A percentile compares a stretch with the other conserved stretches of the same genome.
Evolutionary conservation across 2,113 vertebrate species (phyloP).

Genomic region (Sclerurus mexicanus): DNA sequence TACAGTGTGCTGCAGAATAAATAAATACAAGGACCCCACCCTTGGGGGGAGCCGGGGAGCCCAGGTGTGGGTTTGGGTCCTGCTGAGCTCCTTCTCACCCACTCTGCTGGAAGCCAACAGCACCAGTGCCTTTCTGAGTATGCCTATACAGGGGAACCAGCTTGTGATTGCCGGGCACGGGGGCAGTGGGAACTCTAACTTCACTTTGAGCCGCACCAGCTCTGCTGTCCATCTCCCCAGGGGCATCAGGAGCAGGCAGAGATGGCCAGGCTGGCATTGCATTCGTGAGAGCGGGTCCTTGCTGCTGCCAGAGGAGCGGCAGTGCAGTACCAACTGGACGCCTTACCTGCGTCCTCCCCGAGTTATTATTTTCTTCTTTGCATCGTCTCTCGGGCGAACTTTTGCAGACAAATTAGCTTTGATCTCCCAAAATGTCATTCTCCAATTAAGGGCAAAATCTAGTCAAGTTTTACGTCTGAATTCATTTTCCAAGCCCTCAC

Average conservation of each 20-base stretch:
- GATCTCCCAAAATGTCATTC: conserved; percentile 70
- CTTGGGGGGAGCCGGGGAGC: background rate
- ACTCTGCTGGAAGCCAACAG: accelerated
- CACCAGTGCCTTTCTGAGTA: accelerated
- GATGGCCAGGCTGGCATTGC: background rate
- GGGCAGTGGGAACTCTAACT: background rate
- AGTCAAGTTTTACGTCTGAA: conserved; percentile 72
- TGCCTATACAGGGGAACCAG: accelerated
- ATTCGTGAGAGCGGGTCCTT: accelerated
- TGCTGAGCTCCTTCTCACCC: background rate
- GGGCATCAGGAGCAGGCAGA: background rate
- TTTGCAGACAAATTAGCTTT: conserved; percentile 70
- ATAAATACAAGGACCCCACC: conserved; percentile 65
- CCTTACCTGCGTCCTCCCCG: background rate
- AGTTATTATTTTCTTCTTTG: conserved; percentile 40
- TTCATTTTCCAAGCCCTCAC: conserved; percentile 72
- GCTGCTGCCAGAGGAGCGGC: accelerated
- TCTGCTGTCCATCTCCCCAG: background rate
- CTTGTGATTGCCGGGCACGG: accelerated
- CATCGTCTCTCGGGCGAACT: conserved; percentile 54
- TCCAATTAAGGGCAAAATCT: conserved; percentile 71
- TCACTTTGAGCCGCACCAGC: accelerated
- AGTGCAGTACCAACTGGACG: background rate
- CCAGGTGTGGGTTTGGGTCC: background rate
- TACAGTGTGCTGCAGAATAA: conserved; percentile 66